Percentiles rank a stretch among this genome's conserved stretches.
Conservation (phyloP, 2,888 invertebrate genomes). For the Frankliniella intonsa region DNA sequence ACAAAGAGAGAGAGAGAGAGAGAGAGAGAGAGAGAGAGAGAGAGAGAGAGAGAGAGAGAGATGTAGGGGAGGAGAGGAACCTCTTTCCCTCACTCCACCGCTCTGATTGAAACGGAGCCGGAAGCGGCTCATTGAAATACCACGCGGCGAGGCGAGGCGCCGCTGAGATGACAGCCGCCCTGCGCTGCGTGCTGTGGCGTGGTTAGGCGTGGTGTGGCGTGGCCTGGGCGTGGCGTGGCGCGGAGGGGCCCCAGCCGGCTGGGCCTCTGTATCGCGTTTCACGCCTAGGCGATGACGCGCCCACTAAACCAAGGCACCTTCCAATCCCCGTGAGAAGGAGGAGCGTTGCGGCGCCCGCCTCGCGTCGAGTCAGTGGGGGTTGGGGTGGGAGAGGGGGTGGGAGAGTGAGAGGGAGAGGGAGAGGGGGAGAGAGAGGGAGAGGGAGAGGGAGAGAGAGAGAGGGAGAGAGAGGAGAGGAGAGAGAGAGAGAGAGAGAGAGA, state of each 20-base stretch:
- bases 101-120: background rate
- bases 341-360: background rate
- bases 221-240: too few relatives aligned
- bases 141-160: background rate
- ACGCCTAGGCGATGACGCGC: background rate
- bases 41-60: too few relatives aligned
- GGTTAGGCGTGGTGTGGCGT: too few relatives aligned
- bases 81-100: background rate
- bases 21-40: too few relatives aligned
- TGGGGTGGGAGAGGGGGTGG: background rate
- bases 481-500: too few relatives aligned
- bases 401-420: too few relatives aligned
- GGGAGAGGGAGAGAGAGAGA: too few relatives aligned
- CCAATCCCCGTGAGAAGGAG: constrained; percentile 14
- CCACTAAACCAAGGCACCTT: constrained; percentile 14
- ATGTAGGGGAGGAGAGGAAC: background rate
- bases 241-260: too few relatives aligned
- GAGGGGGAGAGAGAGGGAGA: too few relatives aligned
- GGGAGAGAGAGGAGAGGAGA: too few relatives aligned
- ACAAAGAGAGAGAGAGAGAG: too few relatives aligned
- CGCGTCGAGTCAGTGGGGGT: background rate
- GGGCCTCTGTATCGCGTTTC: background rate
- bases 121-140: constrained; percentile 9
- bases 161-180: background rate
- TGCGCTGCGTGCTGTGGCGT: too few relatives aligned